These are phyloP conservation scores for Watsonalla cultraria DNA, from an alignment of 2,888 invertebrate genomes.

Conservation along the genomic window DNA sequence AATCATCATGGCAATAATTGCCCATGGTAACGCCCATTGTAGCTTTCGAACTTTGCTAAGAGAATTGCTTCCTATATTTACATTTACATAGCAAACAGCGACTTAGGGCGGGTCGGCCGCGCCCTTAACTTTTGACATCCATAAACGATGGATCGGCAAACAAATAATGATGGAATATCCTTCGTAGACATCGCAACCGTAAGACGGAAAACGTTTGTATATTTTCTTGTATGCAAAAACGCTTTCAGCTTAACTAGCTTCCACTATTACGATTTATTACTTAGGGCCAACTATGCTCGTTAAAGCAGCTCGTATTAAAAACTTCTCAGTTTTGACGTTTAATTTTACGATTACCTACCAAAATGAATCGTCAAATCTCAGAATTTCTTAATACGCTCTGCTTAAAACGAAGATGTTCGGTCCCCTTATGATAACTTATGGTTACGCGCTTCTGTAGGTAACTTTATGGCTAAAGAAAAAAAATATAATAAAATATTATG, in stretches of 20 bases:
- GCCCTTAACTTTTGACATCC: conserved; percentile 41
- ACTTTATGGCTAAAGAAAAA: too few species aligned
- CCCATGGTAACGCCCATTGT: not conserved
- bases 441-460: too few species aligned
- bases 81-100: conserved; percentile 9
- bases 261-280: not conserved
- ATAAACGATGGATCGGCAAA: conserved; percentile 55
- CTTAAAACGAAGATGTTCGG: too few species aligned
- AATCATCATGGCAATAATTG: too few species aligned
- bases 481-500: too few species aligned
- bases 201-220: not conserved
- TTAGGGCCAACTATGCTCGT: too few species aligned
- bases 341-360: too few species aligned
- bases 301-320: too few species aligned
- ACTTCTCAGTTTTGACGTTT: too few species aligned
- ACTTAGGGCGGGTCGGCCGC: conserved; percentile 30
- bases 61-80: not conserved
- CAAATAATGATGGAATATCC: conserved; percentile 55
- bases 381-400: too few species aligned
- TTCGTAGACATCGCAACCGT: conserved; percentile 7
- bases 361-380: too few species aligned
- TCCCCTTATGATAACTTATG: too few species aligned
- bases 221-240: not conserved
- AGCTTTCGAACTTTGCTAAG: not conserved
- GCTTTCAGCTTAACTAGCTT: not conserved